phyloP scores from a whole-genome alignment of 2,797 vertebrate genomes.

The Sebastes trivittatus region DNA sequence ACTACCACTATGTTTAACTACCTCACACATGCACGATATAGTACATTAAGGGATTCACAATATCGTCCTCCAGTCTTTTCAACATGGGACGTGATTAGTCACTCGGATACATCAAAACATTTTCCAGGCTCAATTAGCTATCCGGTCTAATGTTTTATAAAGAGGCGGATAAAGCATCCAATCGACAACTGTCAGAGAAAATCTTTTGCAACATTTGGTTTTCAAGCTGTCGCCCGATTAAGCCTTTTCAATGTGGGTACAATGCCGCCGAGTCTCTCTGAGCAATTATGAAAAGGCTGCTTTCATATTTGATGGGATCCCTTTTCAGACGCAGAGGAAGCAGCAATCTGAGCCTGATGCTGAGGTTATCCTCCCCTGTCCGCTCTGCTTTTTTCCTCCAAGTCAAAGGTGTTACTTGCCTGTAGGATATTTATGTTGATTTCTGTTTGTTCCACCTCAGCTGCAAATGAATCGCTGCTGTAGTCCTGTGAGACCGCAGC shows the following conservation, averaged over 20 bases:
- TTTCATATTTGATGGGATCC: slow-evolving; percentile 45
- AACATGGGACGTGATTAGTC: slow-evolving; percentile 18
- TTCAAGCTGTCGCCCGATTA: slow-evolving; percentile 56
- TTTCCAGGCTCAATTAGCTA: slow-evolving; percentile 38
- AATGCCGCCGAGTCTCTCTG: slow-evolving; percentile 8
- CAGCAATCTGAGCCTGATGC: slow-evolving; percentile 5
- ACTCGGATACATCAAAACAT: slow-evolving; percentile 45
- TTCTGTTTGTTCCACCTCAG: slow-evolving; percentile 61
- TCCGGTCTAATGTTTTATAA: slow-evolving; percentile 26
- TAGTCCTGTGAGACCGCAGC: slow-evolving; percentile 47
- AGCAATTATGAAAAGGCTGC: slow-evolving; percentile 46
- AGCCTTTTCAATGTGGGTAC: slow-evolving; percentile 32
- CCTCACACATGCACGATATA: not conserved
- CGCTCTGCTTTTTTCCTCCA: slow-evolving; percentile 1
- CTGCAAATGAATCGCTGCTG: slow-evolving; percentile 59
- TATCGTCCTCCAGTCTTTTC: slow-evolving; percentile 1
- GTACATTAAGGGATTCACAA: not conserved
- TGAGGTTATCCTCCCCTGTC: not conserved
- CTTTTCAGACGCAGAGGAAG: slow-evolving; percentile 34
- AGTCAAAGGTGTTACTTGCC: slow-evolving; percentile 37
- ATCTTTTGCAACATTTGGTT: slow-evolving; percentile 42
- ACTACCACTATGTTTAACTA: slow-evolving; percentile 23
- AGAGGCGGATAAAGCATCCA: slow-evolving; percentile 20
- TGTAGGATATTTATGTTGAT: slow-evolving; percentile 67
- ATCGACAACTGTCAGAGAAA: slow-evolving; percentile 27